Evolutionary conservation across 53 echinoderm and acorn worm genomes (phyloP).

Genomic region (Actinopyga echinites): DNA sequence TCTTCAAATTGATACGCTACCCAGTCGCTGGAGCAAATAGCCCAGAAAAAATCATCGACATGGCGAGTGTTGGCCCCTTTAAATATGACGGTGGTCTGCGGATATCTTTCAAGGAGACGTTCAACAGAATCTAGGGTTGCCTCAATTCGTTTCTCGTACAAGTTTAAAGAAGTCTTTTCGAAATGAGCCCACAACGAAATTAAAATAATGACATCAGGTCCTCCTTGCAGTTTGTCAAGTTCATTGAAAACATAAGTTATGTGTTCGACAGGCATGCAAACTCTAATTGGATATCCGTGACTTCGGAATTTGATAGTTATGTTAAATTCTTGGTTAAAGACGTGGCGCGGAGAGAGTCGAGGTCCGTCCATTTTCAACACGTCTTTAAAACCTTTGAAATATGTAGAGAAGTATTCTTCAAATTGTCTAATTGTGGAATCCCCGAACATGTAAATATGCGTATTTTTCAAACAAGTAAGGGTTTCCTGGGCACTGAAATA

Average conservation of each 20-base stretch:
- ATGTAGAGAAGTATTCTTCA: neutral
- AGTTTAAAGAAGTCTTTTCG: neutral
- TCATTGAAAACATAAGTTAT: neutral
- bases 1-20: slow-evolving; percentile 14
- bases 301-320: neutral
- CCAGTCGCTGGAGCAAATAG: neutral
- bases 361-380: neutral
- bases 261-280: neutral
- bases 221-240: neutral
- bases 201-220: neutral
- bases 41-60: neutral
- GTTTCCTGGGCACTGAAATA: neutral
- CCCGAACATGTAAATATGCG: neutral
- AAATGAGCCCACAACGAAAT: slow-evolving; percentile 4
- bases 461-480: neutral
- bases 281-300: neutral
- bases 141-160: neutral
- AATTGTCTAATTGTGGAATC: too few species aligned
- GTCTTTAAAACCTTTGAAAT: neutral
- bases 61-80: slow-evolving; percentile 7
- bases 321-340: neutral
- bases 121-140: neutral
- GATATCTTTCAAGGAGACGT: neutral
- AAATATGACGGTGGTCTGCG: neutral
- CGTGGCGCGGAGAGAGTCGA: neutral